phyloP scores from a whole-genome alignment of 2,113 vertebrate species.

The Pterocles burchelli region DNA sequence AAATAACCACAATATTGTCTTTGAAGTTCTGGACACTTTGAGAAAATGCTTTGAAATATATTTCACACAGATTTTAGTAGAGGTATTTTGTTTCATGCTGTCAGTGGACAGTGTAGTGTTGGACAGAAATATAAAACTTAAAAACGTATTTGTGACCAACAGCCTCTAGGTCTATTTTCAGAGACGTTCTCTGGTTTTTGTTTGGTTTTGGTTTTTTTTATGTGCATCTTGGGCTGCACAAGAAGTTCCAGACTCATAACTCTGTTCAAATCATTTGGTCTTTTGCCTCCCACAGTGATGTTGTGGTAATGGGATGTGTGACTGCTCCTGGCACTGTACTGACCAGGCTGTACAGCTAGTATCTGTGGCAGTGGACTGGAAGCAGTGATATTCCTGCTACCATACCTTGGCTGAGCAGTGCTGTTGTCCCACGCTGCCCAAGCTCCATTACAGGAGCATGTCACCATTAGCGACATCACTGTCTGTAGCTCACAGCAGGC shows the following conservation, averaged over 20 bases:
- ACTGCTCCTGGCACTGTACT: background rate
- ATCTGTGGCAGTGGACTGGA: background rate
- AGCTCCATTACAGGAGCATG: fast-evolving
- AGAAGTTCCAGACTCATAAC: background rate
- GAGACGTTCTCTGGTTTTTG: fast-evolving
- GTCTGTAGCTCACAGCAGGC: fast-evolving
- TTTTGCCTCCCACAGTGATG: background rate
- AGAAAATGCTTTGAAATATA: background rate
- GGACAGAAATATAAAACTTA: background rate
- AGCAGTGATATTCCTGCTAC: background rate
- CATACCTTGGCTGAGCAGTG: fast-evolving
- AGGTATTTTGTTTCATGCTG: background rate
- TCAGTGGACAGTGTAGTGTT: background rate
- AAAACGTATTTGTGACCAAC: background rate
- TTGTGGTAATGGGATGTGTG: background rate
- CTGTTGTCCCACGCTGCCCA: fast-evolving
- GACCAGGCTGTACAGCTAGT: background rate
- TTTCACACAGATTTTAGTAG: background rate
- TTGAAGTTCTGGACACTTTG: background rate
- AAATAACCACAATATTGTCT: background rate
- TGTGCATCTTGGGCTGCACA: background rate
- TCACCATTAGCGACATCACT: fast-evolving
- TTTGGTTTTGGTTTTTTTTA: background rate
- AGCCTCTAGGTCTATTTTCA: background rate
- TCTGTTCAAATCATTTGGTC: background rate